Conservation (phyloP, 2,113 vertebrate genomes). For the Dasyurus viverrinus region DNA sequence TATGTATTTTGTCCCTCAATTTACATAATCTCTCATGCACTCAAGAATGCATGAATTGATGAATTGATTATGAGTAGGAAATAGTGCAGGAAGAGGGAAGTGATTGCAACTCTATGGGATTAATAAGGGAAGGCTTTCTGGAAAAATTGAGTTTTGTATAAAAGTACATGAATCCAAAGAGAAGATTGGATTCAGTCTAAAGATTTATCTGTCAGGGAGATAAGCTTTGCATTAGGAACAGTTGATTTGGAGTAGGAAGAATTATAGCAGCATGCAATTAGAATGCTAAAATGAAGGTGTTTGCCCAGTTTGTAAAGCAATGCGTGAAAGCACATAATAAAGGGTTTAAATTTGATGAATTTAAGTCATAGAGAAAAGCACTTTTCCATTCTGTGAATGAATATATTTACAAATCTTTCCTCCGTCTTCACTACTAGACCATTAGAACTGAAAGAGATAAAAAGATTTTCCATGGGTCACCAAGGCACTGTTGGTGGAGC, state of each 20-base stretch:
- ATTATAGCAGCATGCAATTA: neutral
- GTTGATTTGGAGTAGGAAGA: neutral
- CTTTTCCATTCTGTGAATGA: neutral
- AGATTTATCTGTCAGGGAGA: neutral
- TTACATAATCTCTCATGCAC: slow-evolving; percentile 35
- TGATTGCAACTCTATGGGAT: neutral
- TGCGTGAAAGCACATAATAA: neutral
- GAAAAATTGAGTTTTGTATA: neutral
- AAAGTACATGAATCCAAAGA: neutral
- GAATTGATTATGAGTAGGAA: neutral
- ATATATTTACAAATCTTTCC: neutral
- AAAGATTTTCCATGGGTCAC: neutral
- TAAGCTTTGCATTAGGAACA: neutral
- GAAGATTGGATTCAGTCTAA: neutral
- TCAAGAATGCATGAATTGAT: neutral
- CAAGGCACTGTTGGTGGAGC: no score
- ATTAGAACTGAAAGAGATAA: neutral
- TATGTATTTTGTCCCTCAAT: slow-evolving; percentile 2
- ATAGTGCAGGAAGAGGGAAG: neutral
- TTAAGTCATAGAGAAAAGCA: neutral
- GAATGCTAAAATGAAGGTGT: neutral
- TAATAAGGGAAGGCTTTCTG: neutral
- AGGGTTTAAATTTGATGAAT: neutral
- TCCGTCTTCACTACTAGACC: neutral
- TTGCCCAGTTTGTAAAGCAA: neutral